Evolutionary conservation across 1,140 invertebrate species (phyloP).

Genomic region (Steinernema khuongi): DNA sequence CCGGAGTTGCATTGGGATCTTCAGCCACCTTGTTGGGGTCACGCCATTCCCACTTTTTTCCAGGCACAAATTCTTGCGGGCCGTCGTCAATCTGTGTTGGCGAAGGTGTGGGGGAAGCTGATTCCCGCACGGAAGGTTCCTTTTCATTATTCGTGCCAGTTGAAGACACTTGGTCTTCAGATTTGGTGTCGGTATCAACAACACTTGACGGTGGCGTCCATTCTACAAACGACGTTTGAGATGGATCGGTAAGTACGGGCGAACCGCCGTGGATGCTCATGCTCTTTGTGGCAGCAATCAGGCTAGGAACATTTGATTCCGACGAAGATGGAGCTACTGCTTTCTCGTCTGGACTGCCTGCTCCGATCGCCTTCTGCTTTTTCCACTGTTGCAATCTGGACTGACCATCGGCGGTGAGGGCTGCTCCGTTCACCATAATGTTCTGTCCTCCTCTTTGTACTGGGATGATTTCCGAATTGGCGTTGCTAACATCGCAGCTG

Average conservation of each 20-base stretch:
- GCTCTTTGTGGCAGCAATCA: slow-evolving; percentile 15
- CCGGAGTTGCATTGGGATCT: slow-evolving; percentile 44
- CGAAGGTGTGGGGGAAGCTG: slow-evolving; percentile 7
- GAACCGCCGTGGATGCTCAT: slow-evolving; percentile 23
- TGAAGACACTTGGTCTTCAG: slow-evolving; percentile 3
- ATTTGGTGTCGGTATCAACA: slow-evolving; percentile 10
- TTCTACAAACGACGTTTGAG: slow-evolving; percentile 18
- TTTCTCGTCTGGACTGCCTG: slow-evolving; percentile 14
- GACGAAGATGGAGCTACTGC: background rate
- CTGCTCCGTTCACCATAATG: slow-evolving; percentile 8
- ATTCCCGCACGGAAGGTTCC: background rate
- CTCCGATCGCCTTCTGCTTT: slow-evolving; percentile 21
- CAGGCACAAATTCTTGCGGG: slow-evolving; percentile 42
- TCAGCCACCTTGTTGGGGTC: slow-evolving; percentile 43
- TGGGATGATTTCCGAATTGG: slow-evolving; percentile 24
- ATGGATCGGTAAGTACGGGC: background rate
- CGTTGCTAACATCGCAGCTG: slow-evolving; percentile 16
- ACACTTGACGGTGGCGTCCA: slow-evolving; percentile 28
- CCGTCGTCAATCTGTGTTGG: slow-evolving; percentile 29
- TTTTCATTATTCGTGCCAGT: background rate
- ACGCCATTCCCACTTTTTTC: slow-evolving; percentile 45
- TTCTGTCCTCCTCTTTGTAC: slow-evolving; percentile 23
- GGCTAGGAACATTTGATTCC: slow-evolving; percentile 24
- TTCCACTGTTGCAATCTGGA: slow-evolving; percentile 38
- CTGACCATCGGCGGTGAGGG: slow-evolving; percentile 22